phyloP scores from a whole-genome alignment of 2,797 vertebrate species.

The Antrozous pallidus region DNA sequence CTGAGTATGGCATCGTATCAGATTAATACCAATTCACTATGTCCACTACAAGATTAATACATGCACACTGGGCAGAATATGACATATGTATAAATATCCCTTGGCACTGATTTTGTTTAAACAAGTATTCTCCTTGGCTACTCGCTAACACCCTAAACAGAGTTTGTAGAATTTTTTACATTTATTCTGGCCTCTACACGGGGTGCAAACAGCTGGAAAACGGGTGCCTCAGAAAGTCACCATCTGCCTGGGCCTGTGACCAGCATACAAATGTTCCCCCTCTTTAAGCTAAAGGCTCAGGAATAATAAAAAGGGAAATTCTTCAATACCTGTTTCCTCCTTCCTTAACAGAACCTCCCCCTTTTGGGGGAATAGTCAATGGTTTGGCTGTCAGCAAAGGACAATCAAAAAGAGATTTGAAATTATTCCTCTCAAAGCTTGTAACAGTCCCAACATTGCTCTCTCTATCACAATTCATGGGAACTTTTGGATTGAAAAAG shows the following conservation, averaged over 20 bases:
- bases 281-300: not conserved
- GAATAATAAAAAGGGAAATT: not conserved
- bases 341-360: not conserved
- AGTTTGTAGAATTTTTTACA: conserved; percentile 49
- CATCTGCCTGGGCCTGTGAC: conserved; percentile 62
- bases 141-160: conserved; percentile 52
- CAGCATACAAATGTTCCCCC: conserved; percentile 49
- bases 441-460: not conserved
- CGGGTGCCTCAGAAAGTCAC: conserved; percentile 63
- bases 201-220: conserved; percentile 66
- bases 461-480: not conserved
- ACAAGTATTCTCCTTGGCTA: conserved; percentile 58
- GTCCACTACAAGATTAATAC: conserved; percentile 61
- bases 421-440: not conserved
- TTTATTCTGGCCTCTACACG: conserved; percentile 49
- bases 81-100: conserved; percentile 58
- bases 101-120: conserved; percentile 54
- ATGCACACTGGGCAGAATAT: conserved; percentile 21
- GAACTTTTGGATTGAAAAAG: not conserved
- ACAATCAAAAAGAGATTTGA: not conserved
- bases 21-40: conserved; percentile 46
- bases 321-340: not conserved
- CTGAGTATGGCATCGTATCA: not conserved
- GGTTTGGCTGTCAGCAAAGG: not conserved
- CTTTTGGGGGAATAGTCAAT: not conserved